phyloP scores from a whole-genome alignment of 1,140 invertebrate species.

The Dolichoris vasculosae region DNA sequence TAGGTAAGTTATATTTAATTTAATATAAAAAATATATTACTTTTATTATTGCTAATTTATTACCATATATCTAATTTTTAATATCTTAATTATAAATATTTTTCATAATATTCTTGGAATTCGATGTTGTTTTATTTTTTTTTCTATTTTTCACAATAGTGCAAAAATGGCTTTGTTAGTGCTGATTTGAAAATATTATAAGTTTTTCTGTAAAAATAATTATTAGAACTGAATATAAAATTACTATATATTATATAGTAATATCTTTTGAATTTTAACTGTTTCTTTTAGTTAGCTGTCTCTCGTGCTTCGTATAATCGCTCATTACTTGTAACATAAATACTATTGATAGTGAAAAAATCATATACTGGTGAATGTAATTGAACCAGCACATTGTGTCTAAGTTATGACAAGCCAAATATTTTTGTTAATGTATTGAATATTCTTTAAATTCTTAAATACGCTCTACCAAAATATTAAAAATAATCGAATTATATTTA shows the following conservation, averaged over 20 bases:
- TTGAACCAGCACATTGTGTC: background rate
- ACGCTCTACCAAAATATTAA: too few relatives aligned
- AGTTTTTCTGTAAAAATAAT: background rate
- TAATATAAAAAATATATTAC: too few relatives aligned
- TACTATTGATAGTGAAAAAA: background rate
- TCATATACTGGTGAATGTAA: background rate
- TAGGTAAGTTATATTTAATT: too few relatives aligned
- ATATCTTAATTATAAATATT: too few relatives aligned
- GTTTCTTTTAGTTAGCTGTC: background rate
- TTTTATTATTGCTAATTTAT: too few relatives aligned
- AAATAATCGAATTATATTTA: too few relatives aligned
- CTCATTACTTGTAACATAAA: background rate
- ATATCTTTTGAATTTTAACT: background rate
- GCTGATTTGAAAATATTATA: conserved; percentile 1
- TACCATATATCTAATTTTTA: too few relatives aligned
- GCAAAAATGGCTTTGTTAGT: background rate
- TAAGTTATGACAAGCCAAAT: background rate
- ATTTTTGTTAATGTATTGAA: background rate
- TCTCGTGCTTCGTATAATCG: background rate
- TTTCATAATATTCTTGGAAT: background rate
- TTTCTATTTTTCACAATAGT: background rate
- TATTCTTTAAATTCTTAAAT: too few relatives aligned
- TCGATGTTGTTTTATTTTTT: background rate
- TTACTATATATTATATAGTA: background rate
- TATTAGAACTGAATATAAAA: background rate